phyloP scores from a whole-genome alignment of 2,888 invertebrate species.

The Parnassius smintheus region DNA sequence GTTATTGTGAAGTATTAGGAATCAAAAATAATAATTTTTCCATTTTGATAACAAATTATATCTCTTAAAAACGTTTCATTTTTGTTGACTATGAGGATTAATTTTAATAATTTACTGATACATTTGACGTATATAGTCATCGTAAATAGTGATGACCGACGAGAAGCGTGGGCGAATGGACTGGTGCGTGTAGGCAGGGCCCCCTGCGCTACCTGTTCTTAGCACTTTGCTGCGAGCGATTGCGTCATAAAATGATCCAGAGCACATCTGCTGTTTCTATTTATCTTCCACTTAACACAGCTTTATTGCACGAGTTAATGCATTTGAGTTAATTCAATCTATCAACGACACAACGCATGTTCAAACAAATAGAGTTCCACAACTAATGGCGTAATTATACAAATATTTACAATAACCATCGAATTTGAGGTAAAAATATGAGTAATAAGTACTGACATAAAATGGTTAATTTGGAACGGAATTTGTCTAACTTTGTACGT shows the following conservation, averaged over 20 bases:
- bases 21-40: too few species aligned
- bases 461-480: too few species aligned
- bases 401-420: too few species aligned
- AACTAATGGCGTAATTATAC: too few species aligned
- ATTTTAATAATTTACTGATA: conserved; percentile 6
- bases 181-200: conserved; percentile 11
- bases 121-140: conserved; percentile 13
- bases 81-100: too few species aligned
- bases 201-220: conserved; percentile 20
- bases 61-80: too few species aligned
- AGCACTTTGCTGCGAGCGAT: conserved; percentile 4
- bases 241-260: conserved; percentile 18
- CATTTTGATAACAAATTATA: too few species aligned
- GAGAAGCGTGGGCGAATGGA: conserved; percentile 7
- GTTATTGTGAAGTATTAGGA: too few species aligned
- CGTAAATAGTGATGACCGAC: conserved; percentile 25
- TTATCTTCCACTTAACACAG: conserved; percentile 22
- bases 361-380: background rate
- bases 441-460: too few species aligned
- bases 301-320: conserved; percentile 11
- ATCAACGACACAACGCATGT: background rate
- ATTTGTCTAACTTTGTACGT: too few species aligned
- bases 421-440: too few species aligned
- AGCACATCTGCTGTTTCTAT: conserved; percentile 14
- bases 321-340: conserved; percentile 5